Conservation (phyloP, 2,113 vertebrate genomes). For the Ammospiza caudacuta region DNA sequence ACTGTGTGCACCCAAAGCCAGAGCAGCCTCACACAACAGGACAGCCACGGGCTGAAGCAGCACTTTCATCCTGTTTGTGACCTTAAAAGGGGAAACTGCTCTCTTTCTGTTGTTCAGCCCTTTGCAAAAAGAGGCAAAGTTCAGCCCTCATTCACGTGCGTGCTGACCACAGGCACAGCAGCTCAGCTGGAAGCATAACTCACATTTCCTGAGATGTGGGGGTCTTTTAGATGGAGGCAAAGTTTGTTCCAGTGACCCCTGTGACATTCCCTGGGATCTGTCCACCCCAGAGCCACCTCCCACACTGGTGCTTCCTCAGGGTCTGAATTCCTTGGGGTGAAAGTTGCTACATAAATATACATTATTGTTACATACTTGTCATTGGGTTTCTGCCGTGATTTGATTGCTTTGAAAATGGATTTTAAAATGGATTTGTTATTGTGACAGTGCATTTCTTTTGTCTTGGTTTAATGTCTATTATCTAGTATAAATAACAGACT, state of each 20-base stretch:
- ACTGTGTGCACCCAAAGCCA: neutral
- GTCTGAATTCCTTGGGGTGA: neutral
- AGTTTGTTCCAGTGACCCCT: neutral
- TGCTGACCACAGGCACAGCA: neutral
- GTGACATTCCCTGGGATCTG: neutral
- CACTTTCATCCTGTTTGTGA: slow-evolving; percentile 45
- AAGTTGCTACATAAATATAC: slow-evolving; percentile 1
- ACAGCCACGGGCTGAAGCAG: neutral
- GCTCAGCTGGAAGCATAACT: neutral
- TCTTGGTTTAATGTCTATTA: slow-evolving; percentile 16
- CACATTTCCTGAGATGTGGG: neutral
- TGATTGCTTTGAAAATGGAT: slow-evolving; percentile 35
- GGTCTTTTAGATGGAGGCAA: neutral
- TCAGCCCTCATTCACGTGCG: neutral
- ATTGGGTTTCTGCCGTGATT: neutral
- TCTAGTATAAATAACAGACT: slow-evolving; percentile 34
- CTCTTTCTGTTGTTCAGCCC: neutral
- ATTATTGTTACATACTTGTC: neutral
- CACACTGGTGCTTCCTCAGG: neutral
- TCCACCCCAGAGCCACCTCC: neutral
- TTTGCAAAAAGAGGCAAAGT: slow-evolving; percentile 41
- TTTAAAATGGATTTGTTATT: slow-evolving; percentile 48
- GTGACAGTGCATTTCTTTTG: slow-evolving; percentile 37
- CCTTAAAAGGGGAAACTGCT: slow-evolving; percentile 41
- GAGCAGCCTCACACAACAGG: neutral